Evolutionary conservation across 2,888 invertebrate species (phyloP), one percentile per base, ranked within the genome.

Genomic region (Trypoxylon attenuatum): DNA sequence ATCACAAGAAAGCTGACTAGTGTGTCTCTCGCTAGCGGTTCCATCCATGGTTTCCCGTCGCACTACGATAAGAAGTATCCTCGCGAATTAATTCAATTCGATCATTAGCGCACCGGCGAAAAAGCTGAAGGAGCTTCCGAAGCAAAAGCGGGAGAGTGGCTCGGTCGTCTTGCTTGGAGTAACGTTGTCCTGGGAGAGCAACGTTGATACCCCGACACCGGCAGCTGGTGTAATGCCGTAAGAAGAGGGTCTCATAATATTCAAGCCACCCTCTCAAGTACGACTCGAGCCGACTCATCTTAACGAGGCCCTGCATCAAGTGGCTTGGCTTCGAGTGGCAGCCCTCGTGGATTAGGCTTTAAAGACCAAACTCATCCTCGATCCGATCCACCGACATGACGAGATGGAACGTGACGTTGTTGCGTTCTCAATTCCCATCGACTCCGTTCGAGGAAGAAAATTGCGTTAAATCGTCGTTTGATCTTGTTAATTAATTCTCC

Each of bases 401-500:
- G n/a, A n/a, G n/a, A n/a, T n/a, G n/a, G n/a, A n/a, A n/a, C n/a
- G n/a, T n/a, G n/a, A n/a, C n/a, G n/a, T n/a, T n/a, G n/a, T n/a
- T n/a, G n/a, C n/a, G n/a, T n/a, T n/a, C n/a, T n/a, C n/a, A n/a
- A n/a, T n/a, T n/a, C n/a, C n/a, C n/a, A n/a, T n/a, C n/a, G n/a
- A n/a, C n/a, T n/a, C n/a, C 27, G 57, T 60, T 49, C 65, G 6
- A 13, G 55, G 51, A 56, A 61, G 62, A 62, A 64, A 64, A 53
- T 54, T 51, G 50, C 53, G 63, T 61, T 59, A 74, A 77, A 77
- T 77, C 64, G 66, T 69, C 68, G 65, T 74, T 77, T 77, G 69
- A 77, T 76, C 75, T 62, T n/a, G 42, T 53, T 69, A 58, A 77
- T 77, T 76, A 76, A 76, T 76, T 71, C 64, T 50, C 29, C 50